Conservation (phyloP, 2,113 vertebrate species). For the Calonectris borealis region DNA sequence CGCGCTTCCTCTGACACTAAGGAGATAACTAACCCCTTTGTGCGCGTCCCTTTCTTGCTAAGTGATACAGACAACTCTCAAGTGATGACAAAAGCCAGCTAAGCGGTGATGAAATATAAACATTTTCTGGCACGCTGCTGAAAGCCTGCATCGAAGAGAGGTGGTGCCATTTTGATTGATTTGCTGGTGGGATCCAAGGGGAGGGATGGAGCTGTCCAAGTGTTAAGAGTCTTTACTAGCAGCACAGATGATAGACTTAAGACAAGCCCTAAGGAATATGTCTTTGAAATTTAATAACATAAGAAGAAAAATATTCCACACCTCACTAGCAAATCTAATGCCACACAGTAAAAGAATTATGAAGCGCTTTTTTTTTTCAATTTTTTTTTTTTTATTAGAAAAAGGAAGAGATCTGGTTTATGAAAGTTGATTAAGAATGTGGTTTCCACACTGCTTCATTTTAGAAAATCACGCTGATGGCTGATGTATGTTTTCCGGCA, state of each 20-base stretch:
- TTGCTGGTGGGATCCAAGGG: slow-evolving; percentile 32
- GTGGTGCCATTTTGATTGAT: slow-evolving; percentile 39
- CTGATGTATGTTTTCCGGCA: slow-evolving; percentile 45
- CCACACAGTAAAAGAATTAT: not conserved
- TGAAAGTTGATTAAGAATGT: slow-evolving; percentile 55
- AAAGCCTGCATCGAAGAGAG: not conserved
- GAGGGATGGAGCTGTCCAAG: slow-evolving; percentile 16
- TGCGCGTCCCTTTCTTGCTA: not conserved
- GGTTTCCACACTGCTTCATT: slow-evolving; percentile 49
- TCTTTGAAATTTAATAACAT: slow-evolving; percentile 62
- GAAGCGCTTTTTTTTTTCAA: not conserved
- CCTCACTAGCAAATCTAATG: slow-evolving; percentile 25
- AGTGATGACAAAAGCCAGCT: slow-evolving; percentile 26
- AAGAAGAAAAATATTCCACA: slow-evolving; percentile 37
- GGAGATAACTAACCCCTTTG: not conserved
- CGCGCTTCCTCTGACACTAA: not conserved
- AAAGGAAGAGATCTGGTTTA: not conserved
- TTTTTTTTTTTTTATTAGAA: not conserved
- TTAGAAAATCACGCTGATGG: slow-evolving; percentile 41
- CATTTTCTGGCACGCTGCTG: not conserved
- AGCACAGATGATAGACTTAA: slow-evolving; percentile 52
- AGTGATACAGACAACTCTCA: not conserved
- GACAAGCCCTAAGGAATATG: slow-evolving; percentile 29
- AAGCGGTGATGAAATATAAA: not conserved
- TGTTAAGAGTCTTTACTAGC: slow-evolving; percentile 32